Evolutionary conservation across 35 echinoderm and acorn worm genomes (phyloP), one percentile per base, ranked within the genome.

Genomic region (Lytechinus pictus): DNA sequence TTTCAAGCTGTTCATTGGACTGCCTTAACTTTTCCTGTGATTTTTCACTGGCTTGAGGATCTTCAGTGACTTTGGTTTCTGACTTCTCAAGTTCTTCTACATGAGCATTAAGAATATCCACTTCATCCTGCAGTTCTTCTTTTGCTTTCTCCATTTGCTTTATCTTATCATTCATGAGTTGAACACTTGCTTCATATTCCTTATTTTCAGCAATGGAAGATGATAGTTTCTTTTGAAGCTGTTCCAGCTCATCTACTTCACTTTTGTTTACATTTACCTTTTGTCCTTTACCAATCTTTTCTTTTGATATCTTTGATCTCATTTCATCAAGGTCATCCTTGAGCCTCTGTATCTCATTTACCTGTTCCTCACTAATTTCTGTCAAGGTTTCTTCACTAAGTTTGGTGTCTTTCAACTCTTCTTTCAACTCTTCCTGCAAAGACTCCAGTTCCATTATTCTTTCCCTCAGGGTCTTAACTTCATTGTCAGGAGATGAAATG

Each of bases 341-440:
- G 27, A 97, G 52, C 21, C 27, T 53, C 52, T 95, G n/a, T 72
- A 93, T 94, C 92, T 92, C 96, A 53, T 96, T 91, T 13, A 55
- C 89, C 14, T 92, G 95, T 92, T 91, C 91, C 89, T 96, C 95
- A 16, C 89, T 57, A 86, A 91, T 92, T 9, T 95, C 96, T 52
- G 72, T 96, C 87, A 90, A 60, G 86, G 54, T 95, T 94, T 95
- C 71, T 54, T 97, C 94, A 44, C 21, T 96, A 16, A 27, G 52
- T 94, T 94, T 86, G 7, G 94, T 72, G 24, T 95, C 96, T 95
- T 95, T 91, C 9, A 96, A 57, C 51, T 97, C 89, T 44, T 87
- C 89, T 91, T 96, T 94, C 86, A 96, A 52, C 53, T 95, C 94
- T 57, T 95, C 54, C 60, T 95, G 54, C 19, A 66, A 71, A 58